Base-by-base conservation (phyloP, 2,113 vertebrate species). In the Stercorarius parasiticus region DNA sequence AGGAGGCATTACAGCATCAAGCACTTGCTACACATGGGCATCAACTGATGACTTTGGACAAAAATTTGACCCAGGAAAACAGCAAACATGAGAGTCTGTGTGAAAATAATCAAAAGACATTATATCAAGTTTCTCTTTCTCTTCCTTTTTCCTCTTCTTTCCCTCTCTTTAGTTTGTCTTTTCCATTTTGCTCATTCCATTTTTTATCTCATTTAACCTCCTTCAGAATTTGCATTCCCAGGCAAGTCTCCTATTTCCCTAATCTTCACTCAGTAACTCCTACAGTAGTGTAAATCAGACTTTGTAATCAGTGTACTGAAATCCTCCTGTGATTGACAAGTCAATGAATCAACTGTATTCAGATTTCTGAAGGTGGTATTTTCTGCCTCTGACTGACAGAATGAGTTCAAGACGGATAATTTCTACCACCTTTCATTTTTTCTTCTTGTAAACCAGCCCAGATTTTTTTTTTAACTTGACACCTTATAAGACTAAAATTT, bases 371-470 rank as follows among this genome's bases (percentile, higher is more conserved):
- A 84, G 55, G 65, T 11, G 22, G 22, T 50, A 43, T 91, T 92
- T 95, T 76, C 93, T 40, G 27, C 30, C 30, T 72, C 47, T 88
- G 45, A 90, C 40, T 72, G 76, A 92, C 85, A 95, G 88, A 93
- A 92, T 77, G 59, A 95, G 67, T 81, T 83, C 86, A 93, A 67
- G 36, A 86, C 4, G 18, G 73, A 80, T 49, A 27, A 88, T 52
- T 90, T 92, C 82, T 86, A 77, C 50, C 29, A 82, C 11, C 47
- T 61, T 45, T 66, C 18, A 1, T 62, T 85, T 92, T 72, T 64
- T 12, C 13, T 79, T 88, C 43, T 86, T 69, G 17, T 53, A 90
- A 77, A 4, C 12, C 26, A 82, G 38, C 36, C 29, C 6, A 53
- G 62, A 79, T 74, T 3, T 73, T 78, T 92, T 67, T 86, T 91